Evolutionary conservation across 2,113 vertebrate genomes (phyloP), one percentile per base, ranked within the genome.

Genomic region (Mustela lutreola): DNA sequence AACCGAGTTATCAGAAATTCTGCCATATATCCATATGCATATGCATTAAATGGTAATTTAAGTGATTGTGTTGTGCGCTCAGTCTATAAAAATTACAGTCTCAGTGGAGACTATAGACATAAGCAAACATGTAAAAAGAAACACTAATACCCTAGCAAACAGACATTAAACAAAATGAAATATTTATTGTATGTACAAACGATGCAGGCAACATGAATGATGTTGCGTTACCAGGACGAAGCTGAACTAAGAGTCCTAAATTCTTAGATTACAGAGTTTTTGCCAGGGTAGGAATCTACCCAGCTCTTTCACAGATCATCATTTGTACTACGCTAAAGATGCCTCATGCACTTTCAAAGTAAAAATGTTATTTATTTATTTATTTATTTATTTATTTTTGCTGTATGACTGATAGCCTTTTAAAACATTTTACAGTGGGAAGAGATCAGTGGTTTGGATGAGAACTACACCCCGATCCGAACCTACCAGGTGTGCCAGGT

Each of bases 401-500:
- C 28, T 73, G 97, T 98, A 98, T 84, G 96, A 75, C 97, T 98
- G 84, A 98, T 98, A 94, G 89, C 65, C 97, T 75, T 97, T 97
- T 78, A 48, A 78, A 48, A 48, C 42, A 98, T 97, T 98, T 99
- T 99, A 96, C 98, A 99, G 99, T 99, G 99, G 99, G 99, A 99
- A 99, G 99, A 99, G 99, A 99, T 99, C 98, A 99, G 99, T 95
- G 99, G 99, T 98, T 98, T 99, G 99, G 99, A 99, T 98, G 99
- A 99, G 98, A 99, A 99, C 99, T 99, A 99, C 96, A 99, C 99
- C 45, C 99, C 99, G 82, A 99, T 99, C 95, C 99, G 99, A 98
- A 99, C 99, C 12, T 99, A 99, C 99, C 99, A 99, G 99, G 99
- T 99, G 98, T 99, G 99, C 99, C 99, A 99, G 98, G 99, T 99